These are phyloP conservation scores for Artibeus lituratus DNA, from an alignment of 2,797 vertebrate species.

Conservation along the genomic window DNA sequence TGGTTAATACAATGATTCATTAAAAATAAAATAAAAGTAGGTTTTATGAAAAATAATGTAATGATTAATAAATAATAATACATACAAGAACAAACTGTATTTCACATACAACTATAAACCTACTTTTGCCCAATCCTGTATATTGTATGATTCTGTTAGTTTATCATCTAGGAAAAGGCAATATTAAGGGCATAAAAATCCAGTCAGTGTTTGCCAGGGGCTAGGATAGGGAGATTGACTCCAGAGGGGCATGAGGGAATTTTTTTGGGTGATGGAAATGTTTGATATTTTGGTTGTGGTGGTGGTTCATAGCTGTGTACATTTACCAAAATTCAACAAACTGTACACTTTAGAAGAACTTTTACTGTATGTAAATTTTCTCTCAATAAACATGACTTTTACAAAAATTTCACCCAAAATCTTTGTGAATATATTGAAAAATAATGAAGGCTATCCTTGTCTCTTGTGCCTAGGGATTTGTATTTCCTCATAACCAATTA, in stretches of 20 bases:
- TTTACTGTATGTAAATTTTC: neutral
- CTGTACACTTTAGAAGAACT: neutral
- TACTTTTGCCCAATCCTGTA: neutral
- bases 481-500: neutral
- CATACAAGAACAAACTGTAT: neutral
- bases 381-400: neutral
- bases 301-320: neutral
- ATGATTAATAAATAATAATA: neutral
- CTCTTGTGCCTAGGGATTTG: neutral
- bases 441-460: neutral
- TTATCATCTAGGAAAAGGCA: neutral
- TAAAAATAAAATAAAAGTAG: too few relatives aligned
- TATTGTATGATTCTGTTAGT: neutral
- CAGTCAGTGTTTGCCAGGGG: neutral
- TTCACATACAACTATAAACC: neutral
- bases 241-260: neutral
- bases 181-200: neutral
- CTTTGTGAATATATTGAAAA: neutral
- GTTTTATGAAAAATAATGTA: neutral
- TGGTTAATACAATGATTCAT: too few relatives aligned
- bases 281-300: neutral
- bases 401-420: neutral
- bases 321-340: neutral
- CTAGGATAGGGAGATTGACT: neutral
- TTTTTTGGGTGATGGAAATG: neutral